Evolutionary conservation across 2,888 invertebrate species (phyloP), one percentile per base, ranked within the genome.

Genomic region (Hydroisotoma schaefferi): DNA sequence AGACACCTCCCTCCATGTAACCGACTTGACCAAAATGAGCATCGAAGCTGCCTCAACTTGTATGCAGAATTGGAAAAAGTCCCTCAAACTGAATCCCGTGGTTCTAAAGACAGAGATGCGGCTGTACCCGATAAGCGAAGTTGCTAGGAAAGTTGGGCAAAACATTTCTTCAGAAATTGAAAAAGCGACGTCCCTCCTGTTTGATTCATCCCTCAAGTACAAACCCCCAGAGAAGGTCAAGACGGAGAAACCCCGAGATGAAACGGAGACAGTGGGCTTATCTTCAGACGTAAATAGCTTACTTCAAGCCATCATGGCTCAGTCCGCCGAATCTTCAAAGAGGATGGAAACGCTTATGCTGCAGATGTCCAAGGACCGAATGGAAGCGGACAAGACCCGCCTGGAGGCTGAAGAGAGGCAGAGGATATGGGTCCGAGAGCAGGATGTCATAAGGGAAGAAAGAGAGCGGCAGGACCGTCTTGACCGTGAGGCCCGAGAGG

Each of bases 21-120:
- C 28, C 2, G 61, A 66, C 33, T 26, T 66, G 23, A 38, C 48
- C 12, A 28, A 58, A 28, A 49, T 61, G 55, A 44, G 51, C 1
- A 10, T 61, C 1, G 44, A 57, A 2, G 54, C 49, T 10, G 62
- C 66, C 0, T 48, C 59, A 2, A 26, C 25, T 1, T n/a, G 62
- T 10, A 22, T 66, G 8, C 10, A 23, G n/a, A 58, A 66, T n/a
- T 66, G 66, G 66, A 58, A 61, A 44, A 55, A 61, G n/a, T 59
- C 59, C 8, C 40, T 66, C 8, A 43, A 33, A 33, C 46, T 51
- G 2, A 51, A 51, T 47, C 63, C 66, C 4, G 22, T 51, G 1
- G 46, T 63, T 4, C 18, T 66, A 10, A 49, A 15, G 1, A 59
- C 53, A 0, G 55, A 63, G n/a, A 59, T 66, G 58, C 26, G 37